Conservation (phyloP, 2,888 invertebrate genomes). For the Drosophila mettleri region DNA sequence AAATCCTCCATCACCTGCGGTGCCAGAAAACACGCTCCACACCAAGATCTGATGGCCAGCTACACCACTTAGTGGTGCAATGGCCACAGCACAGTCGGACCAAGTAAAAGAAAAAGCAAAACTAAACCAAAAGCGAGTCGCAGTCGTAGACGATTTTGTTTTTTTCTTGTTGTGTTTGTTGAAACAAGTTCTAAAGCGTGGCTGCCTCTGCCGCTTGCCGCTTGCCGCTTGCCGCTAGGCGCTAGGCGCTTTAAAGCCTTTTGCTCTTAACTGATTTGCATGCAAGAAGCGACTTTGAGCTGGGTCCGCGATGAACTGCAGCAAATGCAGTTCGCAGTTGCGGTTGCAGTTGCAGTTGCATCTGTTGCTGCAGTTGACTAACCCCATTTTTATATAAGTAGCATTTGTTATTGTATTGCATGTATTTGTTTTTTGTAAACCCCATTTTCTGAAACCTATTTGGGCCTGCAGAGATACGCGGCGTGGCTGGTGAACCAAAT, state of each 20-base stretch:
- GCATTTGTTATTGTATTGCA: conserved; percentile 15
- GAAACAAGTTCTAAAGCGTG: conserved; percentile 64
- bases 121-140: conserved; percentile 56
- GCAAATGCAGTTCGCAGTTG: conserved; percentile 40
- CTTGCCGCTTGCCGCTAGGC: conserved; percentile 14
- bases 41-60: conserved; percentile 31
- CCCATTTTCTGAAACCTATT: conserved; percentile 45
- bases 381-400: conserved; percentile 44
- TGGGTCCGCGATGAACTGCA: conserved; percentile 48
- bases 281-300: conserved; percentile 60
- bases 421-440: conserved; percentile 47
- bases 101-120: conserved; percentile 51
- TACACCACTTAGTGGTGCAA: conserved; percentile 50
- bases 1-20: conserved; percentile 63
- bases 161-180: conserved; percentile 5
- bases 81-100: conserved; percentile 12
- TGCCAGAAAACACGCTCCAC: conserved; percentile 22
- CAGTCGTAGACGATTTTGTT: conserved; percentile 33
- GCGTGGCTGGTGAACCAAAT: conserved; percentile 85
- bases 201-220: conserved; percentile 4
- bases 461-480: conserved; percentile 82
- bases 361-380: conserved; percentile 50
- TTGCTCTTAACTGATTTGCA: conserved; percentile 71
- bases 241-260: conserved; percentile 11
- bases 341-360: conserved; percentile 26